These are phyloP conservation scores for Bombus breviceps DNA, from an alignment of 1,140 invertebrate species.

Conservation along the genomic window DNA sequence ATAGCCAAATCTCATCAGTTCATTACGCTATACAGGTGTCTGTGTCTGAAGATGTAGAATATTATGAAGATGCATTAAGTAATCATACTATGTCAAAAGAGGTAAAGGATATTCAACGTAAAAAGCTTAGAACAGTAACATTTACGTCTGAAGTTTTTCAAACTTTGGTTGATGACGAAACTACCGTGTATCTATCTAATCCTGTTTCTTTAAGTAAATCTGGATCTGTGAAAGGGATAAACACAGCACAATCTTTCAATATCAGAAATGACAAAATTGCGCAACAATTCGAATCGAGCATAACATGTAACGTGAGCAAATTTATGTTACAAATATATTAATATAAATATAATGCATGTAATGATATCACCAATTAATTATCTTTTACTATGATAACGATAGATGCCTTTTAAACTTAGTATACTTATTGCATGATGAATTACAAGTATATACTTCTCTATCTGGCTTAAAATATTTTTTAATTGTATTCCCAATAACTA, in stretches of 20 bases:
- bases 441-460: slow-evolving; percentile 16
- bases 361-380: background rate
- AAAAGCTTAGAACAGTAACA: slow-evolving; percentile 70
- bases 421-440: slow-evolving; percentile 47
- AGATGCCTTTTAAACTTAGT: background rate
- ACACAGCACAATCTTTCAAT: background rate
- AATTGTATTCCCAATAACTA: slow-evolving; percentile 34
- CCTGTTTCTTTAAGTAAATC: slow-evolving; percentile 39
- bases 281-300: slow-evolving; percentile 37
- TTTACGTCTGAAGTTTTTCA: slow-evolving; percentile 75
- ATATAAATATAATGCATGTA: slow-evolving; percentile 53
- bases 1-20: slow-evolving; percentile 35
- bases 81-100: slow-evolving; percentile 59
- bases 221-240: slow-evolving; percentile 33
- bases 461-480: slow-evolving; percentile 4
- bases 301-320: slow-evolving; percentile 50
- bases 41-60: slow-evolving; percentile 66
- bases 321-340: slow-evolving; percentile 40
- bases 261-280: slow-evolving; percentile 28
- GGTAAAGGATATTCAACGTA: slow-evolving; percentile 67
- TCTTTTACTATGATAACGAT: background rate
- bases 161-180: slow-evolving; percentile 73
- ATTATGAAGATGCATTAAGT: slow-evolving; percentile 65
- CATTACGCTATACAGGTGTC: slow-evolving; percentile 58
- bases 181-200: slow-evolving; percentile 66